phyloP scores from a whole-genome alignment of 1,140 invertebrate genomes.

The fruit fly (Drosophila melanogaster) region DNA sequence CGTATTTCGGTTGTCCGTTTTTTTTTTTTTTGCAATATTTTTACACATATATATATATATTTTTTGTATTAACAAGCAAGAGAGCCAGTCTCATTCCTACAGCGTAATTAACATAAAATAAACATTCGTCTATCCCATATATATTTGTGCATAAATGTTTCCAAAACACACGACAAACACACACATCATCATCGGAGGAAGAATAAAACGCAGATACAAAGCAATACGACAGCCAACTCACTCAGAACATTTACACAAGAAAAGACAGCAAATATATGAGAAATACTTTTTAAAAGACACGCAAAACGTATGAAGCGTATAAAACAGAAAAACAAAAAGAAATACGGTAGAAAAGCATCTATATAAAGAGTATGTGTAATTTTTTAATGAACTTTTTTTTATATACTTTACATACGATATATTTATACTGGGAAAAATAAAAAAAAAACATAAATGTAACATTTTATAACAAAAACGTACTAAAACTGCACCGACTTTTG shows the following conservation, averaged over 20 bases:
- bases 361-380: slow-evolving; percentile 75
- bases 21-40: slow-evolving; percentile 40
- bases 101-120: slow-evolving; percentile 48
- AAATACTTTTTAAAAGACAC: slow-evolving; percentile 53
- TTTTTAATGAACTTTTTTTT: slow-evolving; percentile 82
- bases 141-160: slow-evolving; percentile 28
- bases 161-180: slow-evolving; percentile 7
- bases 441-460: slow-evolving; percentile 79
- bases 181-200: not conserved
- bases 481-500: not conserved
- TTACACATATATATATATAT: slow-evolving; percentile 5
- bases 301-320: slow-evolving; percentile 42
- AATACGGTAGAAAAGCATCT: slow-evolving; percentile 26
- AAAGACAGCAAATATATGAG: slow-evolving; percentile 25
- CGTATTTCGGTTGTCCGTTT: slow-evolving; percentile 28
- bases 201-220: slow-evolving; percentile 10
- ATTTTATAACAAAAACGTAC: slow-evolving; percentile 75
- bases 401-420: slow-evolving; percentile 81
- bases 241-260: slow-evolving; percentile 20
- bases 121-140: slow-evolving; percentile 47
- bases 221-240: slow-evolving; percentile 22
- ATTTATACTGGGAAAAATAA: slow-evolving; percentile 81
- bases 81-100: slow-evolving; percentile 49
- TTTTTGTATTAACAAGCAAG: slow-evolving; percentile 41
- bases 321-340: slow-evolving; percentile 50